Conservation (phyloP, 2,113 vertebrate genomes). For the Passer montanus region DNA sequence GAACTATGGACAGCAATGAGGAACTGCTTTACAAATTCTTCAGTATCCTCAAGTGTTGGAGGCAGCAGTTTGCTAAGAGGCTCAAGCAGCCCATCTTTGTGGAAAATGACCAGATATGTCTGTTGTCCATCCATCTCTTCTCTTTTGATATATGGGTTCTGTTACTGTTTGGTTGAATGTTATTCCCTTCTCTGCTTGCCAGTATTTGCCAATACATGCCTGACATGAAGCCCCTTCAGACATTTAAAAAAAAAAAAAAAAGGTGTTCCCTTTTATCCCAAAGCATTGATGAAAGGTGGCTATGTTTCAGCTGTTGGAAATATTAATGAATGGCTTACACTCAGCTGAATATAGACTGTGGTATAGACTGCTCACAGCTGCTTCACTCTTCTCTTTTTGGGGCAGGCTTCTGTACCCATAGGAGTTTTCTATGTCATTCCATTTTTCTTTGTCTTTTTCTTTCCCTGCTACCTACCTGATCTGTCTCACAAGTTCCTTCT, state of each 20-base stretch:
- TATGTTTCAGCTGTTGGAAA: slow-evolving; percentile 51
- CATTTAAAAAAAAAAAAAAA: neutral
- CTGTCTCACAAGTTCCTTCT: neutral
- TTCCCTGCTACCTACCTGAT: neutral
- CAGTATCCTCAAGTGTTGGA: neutral
- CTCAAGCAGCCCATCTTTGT: neutral
- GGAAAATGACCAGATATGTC: neutral
- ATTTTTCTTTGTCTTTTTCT: neutral
- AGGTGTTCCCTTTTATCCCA: neutral
- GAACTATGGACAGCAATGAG: neutral
- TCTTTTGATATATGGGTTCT: neutral
- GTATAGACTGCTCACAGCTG: slow-evolving; percentile 14
- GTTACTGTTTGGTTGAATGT: neutral
- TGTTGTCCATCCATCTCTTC: neutral
- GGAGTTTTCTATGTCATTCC: neutral
- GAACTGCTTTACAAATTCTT: neutral
- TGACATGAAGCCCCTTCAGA: neutral
- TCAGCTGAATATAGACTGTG: slow-evolving; percentile 5
- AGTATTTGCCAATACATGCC: neutral
- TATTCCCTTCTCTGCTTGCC: neutral
- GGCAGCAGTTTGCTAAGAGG: neutral
- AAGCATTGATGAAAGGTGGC: slow-evolving; percentile 6
- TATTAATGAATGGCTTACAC: neutral
- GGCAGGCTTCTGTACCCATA: neutral
- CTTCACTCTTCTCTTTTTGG: neutral